Conservation (phyloP, 92 coral and sea anemone species). For the Montipora capitata region DNA sequence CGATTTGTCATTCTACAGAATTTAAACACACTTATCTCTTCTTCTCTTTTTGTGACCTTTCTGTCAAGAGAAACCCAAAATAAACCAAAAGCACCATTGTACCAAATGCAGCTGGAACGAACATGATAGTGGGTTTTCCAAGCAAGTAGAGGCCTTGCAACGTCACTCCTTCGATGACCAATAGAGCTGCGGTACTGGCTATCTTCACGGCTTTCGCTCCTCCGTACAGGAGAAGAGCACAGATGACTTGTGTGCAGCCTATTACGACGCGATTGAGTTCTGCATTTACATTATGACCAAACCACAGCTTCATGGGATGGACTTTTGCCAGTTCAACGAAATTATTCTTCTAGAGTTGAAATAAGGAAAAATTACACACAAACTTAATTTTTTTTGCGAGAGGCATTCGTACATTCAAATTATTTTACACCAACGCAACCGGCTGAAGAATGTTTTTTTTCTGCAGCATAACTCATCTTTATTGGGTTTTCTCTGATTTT, state of each 20-base stretch:
- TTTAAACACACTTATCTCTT: neutral
- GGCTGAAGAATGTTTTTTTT: no score
- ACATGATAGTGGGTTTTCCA: slow-evolving; percentile 33
- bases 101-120: slow-evolving; percentile 51
- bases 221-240: slow-evolving; percentile 71
- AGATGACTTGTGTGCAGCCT: slow-evolving; percentile 71
- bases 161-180: slow-evolving; percentile 70
- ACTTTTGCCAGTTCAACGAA: slow-evolving; percentile 76
- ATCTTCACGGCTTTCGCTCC: slow-evolving; percentile 75
- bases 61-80: slow-evolving; percentile 2
- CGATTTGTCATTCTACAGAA: no score
- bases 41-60: slow-evolving; percentile 18
- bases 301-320: slow-evolving; percentile 73
- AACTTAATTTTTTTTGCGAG: no score
- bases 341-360: slow-evolving; percentile 68
- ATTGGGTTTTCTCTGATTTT: no score
- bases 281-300: slow-evolving; percentile 74
- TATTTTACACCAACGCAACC: no score
- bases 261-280: slow-evolving; percentile 61
- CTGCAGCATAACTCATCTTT: no score
- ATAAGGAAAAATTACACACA: neutral
- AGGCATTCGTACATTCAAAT: no score
- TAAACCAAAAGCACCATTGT: slow-evolving; percentile 33
- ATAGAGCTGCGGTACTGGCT: slow-evolving; percentile 46
- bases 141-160: slow-evolving; percentile 67